Conservation (phyloP, 1,140 invertebrate species). For the Cherax destructor region DNA sequence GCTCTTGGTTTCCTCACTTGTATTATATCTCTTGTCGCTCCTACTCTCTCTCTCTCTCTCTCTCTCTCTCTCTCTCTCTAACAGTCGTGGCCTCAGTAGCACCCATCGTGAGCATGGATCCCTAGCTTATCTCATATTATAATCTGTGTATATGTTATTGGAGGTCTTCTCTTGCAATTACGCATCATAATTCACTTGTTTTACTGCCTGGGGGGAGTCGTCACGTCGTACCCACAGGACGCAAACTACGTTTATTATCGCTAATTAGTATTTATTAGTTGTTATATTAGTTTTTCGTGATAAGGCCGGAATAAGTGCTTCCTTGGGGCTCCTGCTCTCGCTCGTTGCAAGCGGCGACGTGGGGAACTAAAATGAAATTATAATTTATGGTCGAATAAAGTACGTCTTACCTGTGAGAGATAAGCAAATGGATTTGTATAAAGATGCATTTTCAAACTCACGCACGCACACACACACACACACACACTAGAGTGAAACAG, state of each 20-base stretch:
- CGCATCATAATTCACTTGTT: neutral
- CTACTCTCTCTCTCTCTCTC: slow-evolving; percentile 28
- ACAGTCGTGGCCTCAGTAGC: neutral
- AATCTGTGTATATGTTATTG: neutral
- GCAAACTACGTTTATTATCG: neutral
- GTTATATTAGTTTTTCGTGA: neutral
- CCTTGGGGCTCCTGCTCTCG: neutral
- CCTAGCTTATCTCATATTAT: neutral
- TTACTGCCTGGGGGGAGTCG: neutral
- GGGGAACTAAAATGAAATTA: too few relatives aligned
- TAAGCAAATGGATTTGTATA: too few relatives aligned
- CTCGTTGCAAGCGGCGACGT: too few relatives aligned
- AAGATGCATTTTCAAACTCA: too few relatives aligned
- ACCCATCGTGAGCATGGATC: neutral
- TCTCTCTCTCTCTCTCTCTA: slow-evolving; percentile 28
- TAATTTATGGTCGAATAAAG: too few relatives aligned
- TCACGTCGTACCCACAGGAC: neutral
- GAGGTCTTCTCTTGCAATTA: neutral
- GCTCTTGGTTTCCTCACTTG: neutral
- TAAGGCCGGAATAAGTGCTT: neutral
- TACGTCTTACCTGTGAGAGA: too few relatives aligned
- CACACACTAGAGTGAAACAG: neutral
- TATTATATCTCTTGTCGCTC: neutral
- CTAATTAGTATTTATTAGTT: slow-evolving; percentile 1
- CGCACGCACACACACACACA: neutral